phyloP scores from a whole-genome alignment of 1,140 invertebrate genomes.

The Odontomachus brunneus region DNA sequence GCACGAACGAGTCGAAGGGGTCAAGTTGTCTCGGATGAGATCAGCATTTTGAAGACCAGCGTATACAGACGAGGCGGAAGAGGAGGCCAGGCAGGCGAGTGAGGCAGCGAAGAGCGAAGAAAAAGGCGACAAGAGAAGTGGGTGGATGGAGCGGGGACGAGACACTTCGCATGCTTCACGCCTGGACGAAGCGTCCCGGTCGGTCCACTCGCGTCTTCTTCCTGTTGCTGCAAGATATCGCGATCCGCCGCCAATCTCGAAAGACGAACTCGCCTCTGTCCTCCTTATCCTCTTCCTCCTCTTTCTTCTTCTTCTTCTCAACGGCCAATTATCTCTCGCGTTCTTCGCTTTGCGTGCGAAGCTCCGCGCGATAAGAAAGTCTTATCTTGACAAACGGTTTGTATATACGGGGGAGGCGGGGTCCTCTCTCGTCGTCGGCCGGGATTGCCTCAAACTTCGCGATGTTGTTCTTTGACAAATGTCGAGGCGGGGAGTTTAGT shows the following conservation, averaged over 20 bases:
- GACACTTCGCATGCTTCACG: conserved; percentile 64
- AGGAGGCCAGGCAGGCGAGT: not conserved
- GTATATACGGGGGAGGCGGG: not conserved
- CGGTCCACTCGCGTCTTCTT: conserved; percentile 38
- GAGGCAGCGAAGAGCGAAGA: conserved; percentile 25
- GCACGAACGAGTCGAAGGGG: conserved; percentile 72
- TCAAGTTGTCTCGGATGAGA: conserved; percentile 75
- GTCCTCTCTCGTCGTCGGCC: not conserved
- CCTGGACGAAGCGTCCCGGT: conserved; percentile 24
- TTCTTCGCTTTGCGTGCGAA: conserved; percentile 27
- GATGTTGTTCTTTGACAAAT: conserved; percentile 50
- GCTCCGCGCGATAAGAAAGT: conserved; percentile 16
- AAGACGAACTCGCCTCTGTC: conserved; percentile 12
- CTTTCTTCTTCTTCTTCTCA: conserved; percentile 5
- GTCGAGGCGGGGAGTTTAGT: conserved; percentile 34
- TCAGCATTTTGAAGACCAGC: conserved; percentile 71
- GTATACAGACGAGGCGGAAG: conserved; percentile 47
- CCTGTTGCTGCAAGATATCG: conserved; percentile 45
- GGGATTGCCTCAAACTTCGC: conserved; percentile 40
- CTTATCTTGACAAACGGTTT: conserved; percentile 38
- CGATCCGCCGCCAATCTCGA: conserved; percentile 3
- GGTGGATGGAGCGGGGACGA: not conserved
- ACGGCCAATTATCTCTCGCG: conserved; percentile 30
- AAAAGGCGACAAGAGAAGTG: not conserved
- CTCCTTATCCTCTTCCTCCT: too few relatives aligned